These are phyloP conservation scores for Druceiella hillmani DNA, from an alignment of 2,888 invertebrate species.

Conservation along the genomic window DNA sequence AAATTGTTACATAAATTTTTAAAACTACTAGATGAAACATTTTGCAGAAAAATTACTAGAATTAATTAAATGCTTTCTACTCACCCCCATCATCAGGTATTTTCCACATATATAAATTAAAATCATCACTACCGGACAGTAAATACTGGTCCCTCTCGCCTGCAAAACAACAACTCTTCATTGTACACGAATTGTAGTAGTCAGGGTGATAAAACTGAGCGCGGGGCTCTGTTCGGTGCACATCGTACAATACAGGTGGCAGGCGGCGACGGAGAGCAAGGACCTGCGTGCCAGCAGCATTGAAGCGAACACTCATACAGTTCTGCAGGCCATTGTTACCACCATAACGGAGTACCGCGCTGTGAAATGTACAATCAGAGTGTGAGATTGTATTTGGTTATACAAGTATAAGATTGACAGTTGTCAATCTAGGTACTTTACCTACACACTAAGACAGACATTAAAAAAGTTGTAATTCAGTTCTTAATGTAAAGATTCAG, in stretches of 20 bases:
- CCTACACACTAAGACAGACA: too few species aligned
- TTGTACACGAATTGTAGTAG: slow-evolving; percentile 94
- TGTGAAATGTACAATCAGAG: slow-evolving; percentile 32
- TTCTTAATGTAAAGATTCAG: too few species aligned
- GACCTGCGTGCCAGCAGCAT: slow-evolving; percentile 68
- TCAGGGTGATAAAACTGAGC: slow-evolving; percentile 88
- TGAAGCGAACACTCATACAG: slow-evolving; percentile 92
- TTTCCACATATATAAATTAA: slow-evolving; percentile 92
- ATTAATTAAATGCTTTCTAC: slow-evolving; percentile 14
- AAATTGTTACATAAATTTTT: too few species aligned
- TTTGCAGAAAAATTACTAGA: neutral
- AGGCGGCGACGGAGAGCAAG: slow-evolving; percentile 80
- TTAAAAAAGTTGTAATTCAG: too few species aligned
- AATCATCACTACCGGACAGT: slow-evolving; percentile 92
- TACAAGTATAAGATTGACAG: too few species aligned
- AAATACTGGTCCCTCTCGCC: slow-evolving; percentile 86
- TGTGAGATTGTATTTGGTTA: too few species aligned
- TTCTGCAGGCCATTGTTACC: slow-evolving; percentile 60
- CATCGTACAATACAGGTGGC: slow-evolving; percentile 76
- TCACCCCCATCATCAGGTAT: slow-evolving; percentile 60
- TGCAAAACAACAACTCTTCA: slow-evolving; percentile 95
- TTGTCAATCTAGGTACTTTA: too few species aligned
- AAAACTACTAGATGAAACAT: too few species aligned
- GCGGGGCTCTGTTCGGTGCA: slow-evolving; percentile 62
- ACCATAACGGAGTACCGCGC: slow-evolving; percentile 66